These are phyloP conservation scores for Rhabdophis nuchalis DNA, from an alignment of 2,797 vertebrate genomes.

Conservation along the genomic window DNA sequence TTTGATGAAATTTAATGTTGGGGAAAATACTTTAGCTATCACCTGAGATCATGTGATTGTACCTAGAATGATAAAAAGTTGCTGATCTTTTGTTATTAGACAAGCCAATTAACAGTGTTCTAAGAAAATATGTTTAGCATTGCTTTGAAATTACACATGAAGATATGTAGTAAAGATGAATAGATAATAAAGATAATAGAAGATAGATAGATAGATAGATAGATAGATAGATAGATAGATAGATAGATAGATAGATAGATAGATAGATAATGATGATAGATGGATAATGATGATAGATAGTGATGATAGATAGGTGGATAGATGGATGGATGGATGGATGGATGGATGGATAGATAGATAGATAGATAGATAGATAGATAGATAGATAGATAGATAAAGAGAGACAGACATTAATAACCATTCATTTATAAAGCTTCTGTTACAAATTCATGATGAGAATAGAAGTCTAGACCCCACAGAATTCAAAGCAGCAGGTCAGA, in stretches of 20 bases:
- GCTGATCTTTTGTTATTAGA: neutral
- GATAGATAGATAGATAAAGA: rapidly evolving
- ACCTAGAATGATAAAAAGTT: neutral
- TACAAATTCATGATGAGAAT: neutral
- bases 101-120: neutral
- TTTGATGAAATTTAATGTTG: neutral
- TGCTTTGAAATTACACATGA: neutral
- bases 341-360: no score
- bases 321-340: no score
- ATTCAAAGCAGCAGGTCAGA: neutral
- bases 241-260: no score
- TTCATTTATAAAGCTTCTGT: neutral
- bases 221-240: no score
- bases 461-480: neutral
- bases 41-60: neutral
- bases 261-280: no score
- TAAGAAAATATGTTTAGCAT: neutral
- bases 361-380: rapidly evolving
- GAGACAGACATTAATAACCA: neutral
- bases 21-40: neutral
- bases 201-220: no score
- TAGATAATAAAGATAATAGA: neutral
- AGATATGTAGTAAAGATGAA: neutral
- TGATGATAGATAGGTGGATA: no score
- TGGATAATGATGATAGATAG: no score